These are phyloP conservation scores for Macrostomum lignano DNA, from an alignment of 1,140 invertebrate genomes.

Conservation along the genomic window DNA sequence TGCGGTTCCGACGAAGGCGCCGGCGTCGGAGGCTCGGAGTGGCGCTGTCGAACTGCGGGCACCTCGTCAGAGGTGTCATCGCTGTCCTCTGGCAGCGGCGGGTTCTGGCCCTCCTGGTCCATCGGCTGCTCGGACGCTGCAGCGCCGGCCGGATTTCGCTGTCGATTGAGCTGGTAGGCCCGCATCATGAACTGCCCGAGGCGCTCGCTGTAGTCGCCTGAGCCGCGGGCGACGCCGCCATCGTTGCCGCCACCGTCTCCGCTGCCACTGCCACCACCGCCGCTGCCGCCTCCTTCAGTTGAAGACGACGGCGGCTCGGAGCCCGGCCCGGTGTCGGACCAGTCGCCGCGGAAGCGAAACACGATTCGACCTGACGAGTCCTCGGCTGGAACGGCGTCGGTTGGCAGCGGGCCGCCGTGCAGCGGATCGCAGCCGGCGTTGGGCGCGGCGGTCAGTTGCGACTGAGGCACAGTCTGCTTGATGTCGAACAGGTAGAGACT, in stretches of 20 bases:
- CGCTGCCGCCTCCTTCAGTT: too few species aligned
- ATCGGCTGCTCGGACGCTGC: too few species aligned
- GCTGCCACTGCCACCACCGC: background rate
- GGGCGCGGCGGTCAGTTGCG: too few species aligned
- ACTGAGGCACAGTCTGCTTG: conserved; percentile 28
- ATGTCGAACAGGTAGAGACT: conserved; percentile 49
- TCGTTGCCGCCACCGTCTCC: conserved; percentile 8
- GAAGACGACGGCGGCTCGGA: background rate
- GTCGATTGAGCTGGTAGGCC: conserved; percentile 8
- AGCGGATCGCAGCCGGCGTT: background rate
- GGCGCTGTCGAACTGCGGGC: too few species aligned
- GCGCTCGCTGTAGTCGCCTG: conserved; percentile 14
- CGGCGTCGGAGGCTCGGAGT: too few species aligned
- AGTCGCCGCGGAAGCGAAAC: conserved; percentile 53
- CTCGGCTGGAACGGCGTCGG: conserved; percentile 3
- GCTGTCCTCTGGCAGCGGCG: conserved; percentile 30
- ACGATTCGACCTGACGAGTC: background rate
- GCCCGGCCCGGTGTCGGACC: conserved; percentile 61
- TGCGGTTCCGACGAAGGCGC: too few species aligned
- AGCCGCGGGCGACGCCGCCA: conserved; percentile 13
- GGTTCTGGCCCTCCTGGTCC: conserved; percentile 22
- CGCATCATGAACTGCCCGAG: conserved; percentile 14
- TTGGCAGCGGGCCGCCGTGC: background rate
- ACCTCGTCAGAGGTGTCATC: conserved; percentile 47
- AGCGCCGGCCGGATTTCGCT: conserved; percentile 9